Evolutionary conservation across 2,113 vertebrate genomes (phyloP).

Genomic region (Poeciliopsis turrubarensis): DNA sequence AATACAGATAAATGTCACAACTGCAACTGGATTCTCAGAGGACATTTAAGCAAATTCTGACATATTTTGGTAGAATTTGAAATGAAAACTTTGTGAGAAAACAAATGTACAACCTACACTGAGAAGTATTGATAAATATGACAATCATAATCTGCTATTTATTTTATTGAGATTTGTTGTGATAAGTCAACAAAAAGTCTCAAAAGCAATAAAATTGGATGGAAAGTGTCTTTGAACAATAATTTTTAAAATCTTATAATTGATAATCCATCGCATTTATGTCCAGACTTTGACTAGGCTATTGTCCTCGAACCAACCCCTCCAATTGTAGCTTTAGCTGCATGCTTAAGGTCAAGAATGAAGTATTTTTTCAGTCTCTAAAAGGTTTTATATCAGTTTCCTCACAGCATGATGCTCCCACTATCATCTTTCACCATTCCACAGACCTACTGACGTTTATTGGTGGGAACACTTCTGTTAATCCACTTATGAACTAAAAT

Average conservation of each 20-base stretch:
- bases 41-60: not conserved
- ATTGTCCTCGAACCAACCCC: not conserved
- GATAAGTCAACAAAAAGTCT: not conserved
- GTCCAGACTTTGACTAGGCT: not conserved
- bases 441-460: not conserved
- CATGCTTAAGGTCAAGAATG: not conserved
- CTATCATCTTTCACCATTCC: not conserved
- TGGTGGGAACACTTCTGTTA: too few species aligned
- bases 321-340: not conserved
- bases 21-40: not conserved
- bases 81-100: not conserved
- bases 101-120: not conserved
- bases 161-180: not conserved
- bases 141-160: not conserved
- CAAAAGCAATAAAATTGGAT: not conserved
- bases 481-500: too few species aligned
- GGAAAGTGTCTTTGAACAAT: not conserved
- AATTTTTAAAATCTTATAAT: too few species aligned
- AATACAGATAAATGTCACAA: conserved; percentile 12
- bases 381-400: too few species aligned
- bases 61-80: not conserved
- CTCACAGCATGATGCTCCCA: not conserved
- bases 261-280: not conserved
- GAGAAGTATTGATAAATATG: not conserved
- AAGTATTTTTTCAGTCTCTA: too few species aligned